phyloP scores from a whole-genome alignment of 2,113 vertebrate species.

The Lophotis ruficrista region DNA sequence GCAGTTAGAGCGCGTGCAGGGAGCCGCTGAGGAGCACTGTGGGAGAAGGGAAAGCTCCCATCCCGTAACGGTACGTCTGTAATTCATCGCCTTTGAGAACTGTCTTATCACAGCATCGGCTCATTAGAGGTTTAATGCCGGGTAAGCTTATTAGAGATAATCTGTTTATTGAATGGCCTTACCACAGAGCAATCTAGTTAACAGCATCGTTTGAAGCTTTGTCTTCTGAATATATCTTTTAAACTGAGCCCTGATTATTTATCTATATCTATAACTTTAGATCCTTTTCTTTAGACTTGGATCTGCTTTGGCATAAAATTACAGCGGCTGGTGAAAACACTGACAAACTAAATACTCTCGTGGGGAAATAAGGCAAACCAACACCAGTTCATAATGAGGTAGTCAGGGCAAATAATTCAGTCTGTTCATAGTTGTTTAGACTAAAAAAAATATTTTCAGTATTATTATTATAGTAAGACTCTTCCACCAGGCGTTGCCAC shows the following conservation, averaged over 20 bases:
- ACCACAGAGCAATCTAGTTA: slow-evolving; percentile 52
- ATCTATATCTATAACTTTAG: not conserved
- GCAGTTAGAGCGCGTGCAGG: not conserved
- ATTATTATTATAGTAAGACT: not conserved
- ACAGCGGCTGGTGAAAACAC: not conserved
- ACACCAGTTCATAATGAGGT: not conserved
- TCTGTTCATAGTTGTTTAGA: not conserved
- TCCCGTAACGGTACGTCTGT: not conserved
- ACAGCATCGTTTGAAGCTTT: slow-evolving; percentile 51
- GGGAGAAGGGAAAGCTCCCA: not conserved
- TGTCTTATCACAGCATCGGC: slow-evolving; percentile 57
- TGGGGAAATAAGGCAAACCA: not conserved
- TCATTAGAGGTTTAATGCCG: slow-evolving; percentile 67
- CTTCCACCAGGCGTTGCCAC: not conserved
- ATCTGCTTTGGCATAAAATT: slow-evolving; percentile 45
- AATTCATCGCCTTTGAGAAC: slow-evolving; percentile 69
- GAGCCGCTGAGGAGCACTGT: not conserved
- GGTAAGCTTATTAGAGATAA: slow-evolving; percentile 70
- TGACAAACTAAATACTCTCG: not conserved
- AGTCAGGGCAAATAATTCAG: not conserved
- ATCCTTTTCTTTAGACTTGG: not conserved
- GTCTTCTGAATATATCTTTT: slow-evolving; percentile 37
- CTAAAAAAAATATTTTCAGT: not conserved
- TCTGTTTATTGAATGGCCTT: slow-evolving; percentile 44
- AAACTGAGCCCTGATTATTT: slow-evolving; percentile 38